Conservation (phyloP, 2,797 vertebrate species). For the Acanthopagrus latus region DNA sequence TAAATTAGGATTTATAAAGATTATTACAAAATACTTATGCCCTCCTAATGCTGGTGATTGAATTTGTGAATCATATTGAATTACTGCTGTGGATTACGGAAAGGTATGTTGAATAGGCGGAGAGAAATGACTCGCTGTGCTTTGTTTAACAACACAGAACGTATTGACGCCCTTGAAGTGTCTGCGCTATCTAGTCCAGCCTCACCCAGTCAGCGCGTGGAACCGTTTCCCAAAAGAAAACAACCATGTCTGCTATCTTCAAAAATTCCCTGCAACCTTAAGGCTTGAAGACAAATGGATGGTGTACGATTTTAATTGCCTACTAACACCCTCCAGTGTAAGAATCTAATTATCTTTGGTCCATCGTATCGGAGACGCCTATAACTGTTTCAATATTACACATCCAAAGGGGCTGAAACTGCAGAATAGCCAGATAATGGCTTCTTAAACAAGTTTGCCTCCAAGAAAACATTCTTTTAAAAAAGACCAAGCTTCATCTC, state of each 20-base stretch:
- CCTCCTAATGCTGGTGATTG: constrained; percentile 84
- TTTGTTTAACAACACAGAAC: constrained; percentile 68
- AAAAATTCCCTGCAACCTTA: constrained; percentile 80
- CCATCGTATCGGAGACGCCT: constrained; percentile 86
- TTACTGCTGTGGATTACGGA: constrained; percentile 75
- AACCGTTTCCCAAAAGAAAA: constrained; percentile 77
- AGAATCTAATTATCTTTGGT: constrained; percentile 90
- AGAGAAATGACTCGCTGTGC: constrained; percentile 59
- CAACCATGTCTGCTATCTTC: constrained; percentile 79
- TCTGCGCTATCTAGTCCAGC: constrained; percentile 60
- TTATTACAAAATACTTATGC: constrained; percentile 87
- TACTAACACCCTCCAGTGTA: constrained; percentile 85
- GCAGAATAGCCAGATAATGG: constrained; percentile 87
- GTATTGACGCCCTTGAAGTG: constrained; percentile 73
- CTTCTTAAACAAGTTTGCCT: constrained; percentile 85
- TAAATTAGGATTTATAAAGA: constrained; percentile 86
- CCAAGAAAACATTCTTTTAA: constrained; percentile 81
- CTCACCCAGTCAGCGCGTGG: constrained; percentile 62
- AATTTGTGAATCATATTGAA: constrained; percentile 85
- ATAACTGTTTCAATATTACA: constrained; percentile 89
- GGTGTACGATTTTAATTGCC: constrained; percentile 87
- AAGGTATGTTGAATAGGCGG: constrained; percentile 70
- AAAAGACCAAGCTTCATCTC: constrained; percentile 78
- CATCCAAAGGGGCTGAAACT: constrained; percentile 86
- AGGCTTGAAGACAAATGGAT: constrained; percentile 87